Base-by-base conservation (phyloP, 2,797 vertebrate genomes). In the Gephyroberyx darwinii region DNA sequence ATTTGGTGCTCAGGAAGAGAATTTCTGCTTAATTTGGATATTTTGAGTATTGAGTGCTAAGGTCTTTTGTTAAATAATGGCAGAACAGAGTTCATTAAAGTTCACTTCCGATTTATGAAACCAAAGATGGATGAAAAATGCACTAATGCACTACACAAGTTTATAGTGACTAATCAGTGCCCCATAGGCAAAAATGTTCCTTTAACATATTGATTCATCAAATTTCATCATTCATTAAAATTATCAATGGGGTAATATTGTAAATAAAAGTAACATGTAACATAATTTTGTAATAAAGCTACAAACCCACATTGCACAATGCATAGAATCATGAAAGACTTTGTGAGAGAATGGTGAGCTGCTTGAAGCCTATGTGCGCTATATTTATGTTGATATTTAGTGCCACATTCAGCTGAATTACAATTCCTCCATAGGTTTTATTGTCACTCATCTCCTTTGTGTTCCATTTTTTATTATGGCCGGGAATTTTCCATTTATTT, bases 131-230 rank as follows among this genome's bases (percentile, higher is more conserved):
- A 59, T 54, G 19, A 63, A 61, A 80, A 67, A 76, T n/a, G n/a
- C n/a, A n/a, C 72, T 78, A 69, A 74, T 74, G 72, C 54, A 71
- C 70, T 55, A 55, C 8, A 26, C 16, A 65, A 55, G 33, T 79
- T 53, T 56, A 71, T 20, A 3, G 62, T 26, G 72, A 59, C 71
- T 81, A 84, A 78, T 77, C 69, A 78, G 64, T 69, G 55, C 61
- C 56, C 53, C 60, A 67, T 19, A 30, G 30, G 31, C 54, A 59
- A 77, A 14, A 37, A 58, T 56, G 47, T 19, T 75, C 19, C 74
- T 63, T 69, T 47, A 68, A 63, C 9, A 60, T 59, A 77, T 68
- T 26, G 63, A 50, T 59, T 62, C 35, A 37, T 75, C 9, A 47
- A 51, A 72, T 76, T 37, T 55, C 22, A 74, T 84, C 17, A 68